Conservation (phyloP, 1,140 invertebrate genomes). For the Wiebesia pumilae region DNA sequence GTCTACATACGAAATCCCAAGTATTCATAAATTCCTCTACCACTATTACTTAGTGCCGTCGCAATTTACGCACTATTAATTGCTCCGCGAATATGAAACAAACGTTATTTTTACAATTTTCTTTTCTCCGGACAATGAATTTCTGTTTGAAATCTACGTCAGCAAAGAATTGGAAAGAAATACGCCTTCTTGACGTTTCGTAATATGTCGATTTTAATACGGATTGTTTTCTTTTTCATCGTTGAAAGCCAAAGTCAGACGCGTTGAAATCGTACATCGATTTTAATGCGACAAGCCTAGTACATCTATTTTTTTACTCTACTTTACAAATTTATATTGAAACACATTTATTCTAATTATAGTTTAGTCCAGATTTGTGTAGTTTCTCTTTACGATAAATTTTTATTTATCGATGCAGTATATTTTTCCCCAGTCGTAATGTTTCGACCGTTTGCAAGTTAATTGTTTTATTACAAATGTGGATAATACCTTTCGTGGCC, state of each 20-base stretch:
- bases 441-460: no score
- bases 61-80: not conserved
- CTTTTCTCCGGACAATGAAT: not conserved
- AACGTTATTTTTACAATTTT: not conserved
- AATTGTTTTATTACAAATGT: no score
- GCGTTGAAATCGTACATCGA: not conserved
- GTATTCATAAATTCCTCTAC: not conserved
- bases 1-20: no score
- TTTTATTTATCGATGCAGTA: no score
- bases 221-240: not conserved
- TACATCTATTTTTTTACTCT: not conserved
- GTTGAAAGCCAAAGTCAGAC: not conserved
- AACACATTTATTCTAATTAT: not conserved
- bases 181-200: not conserved
- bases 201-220: slow-evolving; percentile 18
- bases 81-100: not conserved
- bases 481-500: no score
- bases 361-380: no score
- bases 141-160: not conserved
- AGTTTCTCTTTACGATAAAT: no score
- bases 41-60: not conserved
- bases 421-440: no score
- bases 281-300: not conserved
- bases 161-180: slow-evolving; percentile 7
- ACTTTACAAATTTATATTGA: not conserved